Conservation (phyloP, 2,888 invertebrate species). For the Ecliptopera silaceata region DNA sequence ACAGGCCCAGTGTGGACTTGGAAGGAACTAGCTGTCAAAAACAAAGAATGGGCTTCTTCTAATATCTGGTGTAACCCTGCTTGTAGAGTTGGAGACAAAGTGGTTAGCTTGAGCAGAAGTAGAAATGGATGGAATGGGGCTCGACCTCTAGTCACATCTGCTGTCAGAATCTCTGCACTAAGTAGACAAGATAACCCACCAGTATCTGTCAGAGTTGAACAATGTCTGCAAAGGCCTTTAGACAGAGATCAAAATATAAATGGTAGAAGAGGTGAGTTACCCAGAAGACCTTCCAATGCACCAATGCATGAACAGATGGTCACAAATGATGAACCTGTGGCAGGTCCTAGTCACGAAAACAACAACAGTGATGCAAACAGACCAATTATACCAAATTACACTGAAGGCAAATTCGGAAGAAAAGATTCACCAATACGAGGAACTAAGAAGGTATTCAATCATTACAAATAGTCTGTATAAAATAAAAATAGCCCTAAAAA, state of each 20-base stretch:
- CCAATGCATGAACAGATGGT: slow-evolving; percentile 48
- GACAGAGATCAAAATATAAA: slow-evolving; percentile 89
- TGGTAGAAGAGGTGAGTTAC: slow-evolving; percentile 85
- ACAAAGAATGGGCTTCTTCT: slow-evolving; percentile 91
- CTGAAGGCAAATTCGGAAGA: slow-evolving; percentile 56
- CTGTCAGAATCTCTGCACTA: slow-evolving; percentile 72
- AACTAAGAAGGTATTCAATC: slow-evolving; percentile 55
- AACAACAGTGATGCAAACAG: slow-evolving; percentile 46
- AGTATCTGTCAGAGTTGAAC: slow-evolving; percentile 76
- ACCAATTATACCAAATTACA: slow-evolving; percentile 49
- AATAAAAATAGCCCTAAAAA: too few relatives aligned
- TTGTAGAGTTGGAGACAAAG: slow-evolving; percentile 89
- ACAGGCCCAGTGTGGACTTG: slow-evolving; percentile 87
- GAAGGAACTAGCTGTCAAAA: slow-evolving; percentile 89
- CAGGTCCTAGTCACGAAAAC: slow-evolving; percentile 75
- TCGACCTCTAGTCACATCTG: slow-evolving; percentile 81
- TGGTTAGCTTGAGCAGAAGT: slow-evolving; percentile 88
- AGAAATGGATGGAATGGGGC: slow-evolving; percentile 80
- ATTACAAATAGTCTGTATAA: too few relatives aligned
- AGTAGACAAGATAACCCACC: slow-evolving; percentile 70
- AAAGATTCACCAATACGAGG: slow-evolving; percentile 65
- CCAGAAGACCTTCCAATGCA: slow-evolving; percentile 57
- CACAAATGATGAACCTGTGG: slow-evolving; percentile 61
- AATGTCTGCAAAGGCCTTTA: slow-evolving; percentile 75
- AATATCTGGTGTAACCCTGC: slow-evolving; percentile 97